phyloP scores from a whole-genome alignment of 2,888 invertebrate species.

The Sisyra terminalis region DNA sequence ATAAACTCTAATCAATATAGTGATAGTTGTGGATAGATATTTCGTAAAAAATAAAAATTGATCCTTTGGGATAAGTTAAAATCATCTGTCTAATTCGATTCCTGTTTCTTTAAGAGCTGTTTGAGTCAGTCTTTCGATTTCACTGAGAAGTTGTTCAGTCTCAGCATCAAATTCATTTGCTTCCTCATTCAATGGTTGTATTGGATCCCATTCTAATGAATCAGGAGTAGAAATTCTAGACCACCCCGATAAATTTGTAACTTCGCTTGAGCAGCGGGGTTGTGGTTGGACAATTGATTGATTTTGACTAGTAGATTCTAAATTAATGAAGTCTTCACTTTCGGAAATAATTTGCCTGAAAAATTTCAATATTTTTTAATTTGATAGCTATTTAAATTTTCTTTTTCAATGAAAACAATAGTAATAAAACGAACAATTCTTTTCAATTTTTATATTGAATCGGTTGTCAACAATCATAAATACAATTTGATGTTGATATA shows the following conservation, averaged over 20 bases:
- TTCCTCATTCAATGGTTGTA: constrained; percentile 27
- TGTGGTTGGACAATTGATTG: constrained; percentile 4
- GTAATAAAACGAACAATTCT: not conserved
- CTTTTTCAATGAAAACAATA: not conserved
- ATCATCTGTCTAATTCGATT: constrained; percentile 24
- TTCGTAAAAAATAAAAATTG: too few species aligned
- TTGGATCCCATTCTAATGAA: constrained; percentile 51
- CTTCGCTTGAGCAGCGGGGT: constrained; percentile 6
- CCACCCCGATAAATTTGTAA: constrained; percentile 29
- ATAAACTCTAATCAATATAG: too few species aligned
- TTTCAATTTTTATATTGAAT: too few species aligned
- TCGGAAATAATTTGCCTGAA: constrained; percentile 15
- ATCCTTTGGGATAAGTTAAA: constrained; percentile 7
- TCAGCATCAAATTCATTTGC: constrained; percentile 40
- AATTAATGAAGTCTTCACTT: constrained; percentile 10
- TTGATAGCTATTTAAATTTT: too few species aligned
- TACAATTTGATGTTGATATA: too few species aligned
- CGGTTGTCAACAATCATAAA: too few species aligned
- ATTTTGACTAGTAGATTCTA: constrained; percentile 8
- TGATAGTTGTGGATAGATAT: too few species aligned
- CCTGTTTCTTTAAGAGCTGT: constrained; percentile 49
- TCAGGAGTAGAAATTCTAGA: constrained; percentile 46
- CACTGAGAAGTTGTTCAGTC: constrained; percentile 44
- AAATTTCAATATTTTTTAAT: constrained; percentile 4
- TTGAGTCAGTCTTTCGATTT: constrained; percentile 48